Conservation (phyloP, 2,797 vertebrate species). For the Rhinogobio ventralis region DNA sequence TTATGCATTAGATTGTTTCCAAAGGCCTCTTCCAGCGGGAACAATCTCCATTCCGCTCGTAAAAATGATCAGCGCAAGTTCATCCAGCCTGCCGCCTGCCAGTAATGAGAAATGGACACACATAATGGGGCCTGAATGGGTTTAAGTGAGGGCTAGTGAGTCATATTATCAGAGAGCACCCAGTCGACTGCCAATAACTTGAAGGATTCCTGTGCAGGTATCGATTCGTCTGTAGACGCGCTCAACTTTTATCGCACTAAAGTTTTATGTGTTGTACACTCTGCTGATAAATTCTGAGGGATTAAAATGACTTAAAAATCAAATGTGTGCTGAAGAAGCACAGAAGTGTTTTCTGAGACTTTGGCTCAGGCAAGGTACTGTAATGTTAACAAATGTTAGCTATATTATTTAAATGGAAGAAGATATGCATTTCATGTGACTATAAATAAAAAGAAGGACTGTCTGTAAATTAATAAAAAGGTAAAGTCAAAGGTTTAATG, state of each 20-base stretch:
- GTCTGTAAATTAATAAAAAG: neutral
- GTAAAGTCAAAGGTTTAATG: neutral
- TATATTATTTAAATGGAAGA: neutral
- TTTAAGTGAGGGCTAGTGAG: constrained; percentile 55
- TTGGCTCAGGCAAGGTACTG: neutral
- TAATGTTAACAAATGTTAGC: neutral
- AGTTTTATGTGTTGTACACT: constrained; percentile 39
- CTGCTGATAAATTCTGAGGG: constrained; percentile 26
- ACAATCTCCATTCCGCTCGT: constrained; percentile 46
- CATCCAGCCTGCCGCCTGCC: constrained; percentile 39
- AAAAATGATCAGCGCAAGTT: constrained; percentile 45
- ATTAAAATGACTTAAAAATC: constrained; percentile 38
- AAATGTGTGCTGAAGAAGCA: constrained; percentile 6
- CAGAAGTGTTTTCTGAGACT: neutral
- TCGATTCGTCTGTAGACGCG: constrained; percentile 22
- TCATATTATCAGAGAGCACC: constrained; percentile 49
- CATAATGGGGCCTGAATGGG: constrained; percentile 51
- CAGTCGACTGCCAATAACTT: constrained; percentile 54
- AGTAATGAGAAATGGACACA: constrained; percentile 57
- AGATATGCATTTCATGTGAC: neutral
- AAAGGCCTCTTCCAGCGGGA: constrained; percentile 29
- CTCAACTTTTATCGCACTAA: constrained; percentile 45
- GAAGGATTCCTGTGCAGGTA: constrained; percentile 38
- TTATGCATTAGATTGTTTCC: constrained; percentile 51
- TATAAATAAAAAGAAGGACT: neutral